Conservation (phyloP, 2,113 vertebrate genomes). For the human (Homo sapiens) region GRCh38 chr7:76312001-76312500, state of each 20-base stretch:
- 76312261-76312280: not conserved
- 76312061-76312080: not conserved
- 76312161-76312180: not conserved
- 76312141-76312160: not conserved
- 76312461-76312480: not conserved
- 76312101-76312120: not conserved
- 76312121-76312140: not conserved
- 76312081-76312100: not conserved
- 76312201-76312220: not conserved
- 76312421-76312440: not conserved
- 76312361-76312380: not conserved
- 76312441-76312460: not conserved
- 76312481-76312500: not conserved
- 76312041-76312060: not conserved
- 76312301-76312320: not conserved
- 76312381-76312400: not conserved
- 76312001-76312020: not conserved
- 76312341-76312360: conserved; percentile 6
- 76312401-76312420: not conserved
- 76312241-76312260: not conserved
- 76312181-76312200: not conserved
- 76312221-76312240: not conserved
- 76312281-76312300: not conserved
- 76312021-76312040: not conserved
- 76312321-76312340: not conserved